These are phyloP conservation scores for Chloroclysta siterata DNA, from an alignment of 2,888 invertebrate genomes.

Conservation along the genomic window DNA sequence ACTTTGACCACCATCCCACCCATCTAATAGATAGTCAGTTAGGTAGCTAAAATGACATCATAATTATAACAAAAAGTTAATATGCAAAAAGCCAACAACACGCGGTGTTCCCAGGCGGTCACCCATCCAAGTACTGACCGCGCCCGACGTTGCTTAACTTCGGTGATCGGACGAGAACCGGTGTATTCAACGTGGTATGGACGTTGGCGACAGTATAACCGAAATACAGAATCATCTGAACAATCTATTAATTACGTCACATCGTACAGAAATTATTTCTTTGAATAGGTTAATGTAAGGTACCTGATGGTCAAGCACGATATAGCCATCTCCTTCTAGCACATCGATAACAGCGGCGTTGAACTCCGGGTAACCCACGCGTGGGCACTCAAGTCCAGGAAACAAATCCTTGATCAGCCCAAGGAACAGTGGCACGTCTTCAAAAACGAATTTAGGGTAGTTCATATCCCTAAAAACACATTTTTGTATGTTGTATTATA, in stretches of 20 bases:
- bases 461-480: constrained; percentile 91
- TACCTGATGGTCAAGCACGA: constrained; percentile 82
- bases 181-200: constrained; percentile 45
- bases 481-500: not conserved
- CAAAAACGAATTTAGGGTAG: constrained; percentile 95
- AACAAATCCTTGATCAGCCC: constrained; percentile 95
- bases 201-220: constrained; percentile 34
- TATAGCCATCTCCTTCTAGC: constrained; percentile 87
- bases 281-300: not conserved
- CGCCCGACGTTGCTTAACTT: constrained; percentile 78
- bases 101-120: constrained; percentile 71
- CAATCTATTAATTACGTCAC: not conserved
- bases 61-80: too few species aligned
- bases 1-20: too few species aligned
- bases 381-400: constrained; percentile 95
- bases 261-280: not conserved
- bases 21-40: too few species aligned
- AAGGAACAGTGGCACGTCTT: constrained; percentile 95
- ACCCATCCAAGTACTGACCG: constrained; percentile 69
- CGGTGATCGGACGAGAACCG: constrained; percentile 79
- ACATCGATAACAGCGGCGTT: constrained; percentile 90
- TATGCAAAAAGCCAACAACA: constrained; percentile 60
- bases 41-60: too few species aligned
- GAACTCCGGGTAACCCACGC: constrained; percentile 94
- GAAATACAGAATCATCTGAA: not conserved